Base-by-base conservation (phyloP, 2,888 invertebrate genomes). In the Ichneumoninae sp. region DNA sequence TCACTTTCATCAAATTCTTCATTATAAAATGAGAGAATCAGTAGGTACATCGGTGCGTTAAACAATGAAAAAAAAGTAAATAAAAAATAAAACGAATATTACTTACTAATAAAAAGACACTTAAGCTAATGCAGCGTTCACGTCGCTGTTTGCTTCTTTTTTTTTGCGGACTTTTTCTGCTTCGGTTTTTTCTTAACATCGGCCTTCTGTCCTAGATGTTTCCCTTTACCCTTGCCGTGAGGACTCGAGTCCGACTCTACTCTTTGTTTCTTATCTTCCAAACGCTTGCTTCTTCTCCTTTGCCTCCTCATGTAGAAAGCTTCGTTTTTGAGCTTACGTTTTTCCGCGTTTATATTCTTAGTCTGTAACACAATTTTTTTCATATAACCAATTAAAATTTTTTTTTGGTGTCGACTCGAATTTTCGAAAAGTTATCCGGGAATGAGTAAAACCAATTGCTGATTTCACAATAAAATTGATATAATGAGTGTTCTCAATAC, bases 171-270 rank as follows among this genome's bases (percentile, higher is more conserved):
- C 3, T 94, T 95, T 86, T 95, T 91, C 75, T 94, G 91, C 85
- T 95, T 95, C 63, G 92, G 94, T 91, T 95, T 95, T 94, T 95
- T 95, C 88, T 95, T 95, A 88, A 94, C 94, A 80, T 95, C 95
- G 4, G 95, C 94, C 0, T 95, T 95, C 89, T 95, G 93, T 1
- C 95, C 95, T 19, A 95, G 95, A 73, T 95, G 95, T 87, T 87
- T 83, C 33, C 44, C 40, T 74, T 40, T 50, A 10, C 60, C 81
- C 36, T 44, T 70, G 16, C 30, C 71, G 40, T 57, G 19, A 0
- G 85, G 79, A 16, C 71, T 85, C 30, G 82, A 73, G 0, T 63
- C 36, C 57, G 68, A 60, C 74, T 86, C 40, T 44, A 26, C 33
- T 57, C 87, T 86, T 13, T 89, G 85, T n/a, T 82, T 66, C n/a